phyloP scores from a whole-genome alignment of 1,140 invertebrate species.

The Dolichoris vasculosae region DNA sequence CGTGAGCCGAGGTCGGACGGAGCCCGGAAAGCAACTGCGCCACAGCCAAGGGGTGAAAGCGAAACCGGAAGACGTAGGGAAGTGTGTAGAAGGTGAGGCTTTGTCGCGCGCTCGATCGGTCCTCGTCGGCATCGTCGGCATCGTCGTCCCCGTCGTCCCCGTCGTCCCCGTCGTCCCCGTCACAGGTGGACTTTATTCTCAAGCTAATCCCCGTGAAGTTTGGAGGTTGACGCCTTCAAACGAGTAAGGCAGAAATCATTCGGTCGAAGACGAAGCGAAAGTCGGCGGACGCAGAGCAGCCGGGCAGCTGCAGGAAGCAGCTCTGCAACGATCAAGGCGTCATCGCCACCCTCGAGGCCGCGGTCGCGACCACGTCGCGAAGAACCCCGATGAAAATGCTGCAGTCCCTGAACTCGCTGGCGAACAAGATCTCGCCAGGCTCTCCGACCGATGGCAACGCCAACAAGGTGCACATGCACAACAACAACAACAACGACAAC shows the following conservation, averaged over 20 bases:
- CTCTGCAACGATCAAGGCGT: constrained; percentile 58
- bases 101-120: background rate
- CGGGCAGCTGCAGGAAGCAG: constrained; percentile 23
- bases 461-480: constrained; percentile 74
- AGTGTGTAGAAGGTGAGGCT: background rate
- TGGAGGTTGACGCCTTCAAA: constrained; percentile 44
- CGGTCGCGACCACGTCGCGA: constrained; percentile 54
- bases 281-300: constrained; percentile 26
- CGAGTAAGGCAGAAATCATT: constrained; percentile 27
- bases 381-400: constrained; percentile 78
- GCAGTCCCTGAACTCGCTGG: constrained; percentile 85
- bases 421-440: constrained; percentile 86
- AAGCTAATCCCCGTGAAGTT: constrained; percentile 24
- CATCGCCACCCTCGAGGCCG: constrained; percentile 59
- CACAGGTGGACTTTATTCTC: constrained; percentile 5
- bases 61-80: background rate
- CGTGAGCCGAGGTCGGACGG: background rate
- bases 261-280: constrained; percentile 33
- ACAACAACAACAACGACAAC: constrained; percentile 75
- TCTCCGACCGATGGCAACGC: constrained; percentile 74
- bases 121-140: background rate
- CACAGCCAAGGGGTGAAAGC: no score
- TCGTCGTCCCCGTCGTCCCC: background rate
- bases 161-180: background rate
- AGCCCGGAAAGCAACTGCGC: background rate